Conservation (phyloP, 1,140 invertebrate species). For the Aphelenchoides fujianensis region DNA sequence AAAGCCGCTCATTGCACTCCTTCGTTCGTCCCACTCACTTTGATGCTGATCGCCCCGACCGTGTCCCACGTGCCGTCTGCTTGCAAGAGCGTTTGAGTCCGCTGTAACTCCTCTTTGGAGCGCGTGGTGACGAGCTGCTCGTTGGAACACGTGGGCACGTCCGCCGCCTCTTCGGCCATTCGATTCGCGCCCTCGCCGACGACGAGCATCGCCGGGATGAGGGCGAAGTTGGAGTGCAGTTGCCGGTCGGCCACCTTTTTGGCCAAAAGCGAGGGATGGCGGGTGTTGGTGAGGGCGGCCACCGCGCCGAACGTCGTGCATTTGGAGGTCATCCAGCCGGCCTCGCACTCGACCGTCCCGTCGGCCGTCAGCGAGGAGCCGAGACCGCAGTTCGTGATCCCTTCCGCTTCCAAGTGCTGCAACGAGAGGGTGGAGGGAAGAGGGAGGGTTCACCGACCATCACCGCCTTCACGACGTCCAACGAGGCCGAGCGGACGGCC, state of each 20-base stretch:
- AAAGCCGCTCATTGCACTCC: no score
- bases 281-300: slow-evolving; percentile 23
- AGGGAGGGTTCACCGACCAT: slow-evolving; percentile 20
- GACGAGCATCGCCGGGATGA: slow-evolving; percentile 20
- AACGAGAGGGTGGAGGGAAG: not conserved
- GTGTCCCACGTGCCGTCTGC: slow-evolving; percentile 35
- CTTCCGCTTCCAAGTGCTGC: slow-evolving; percentile 35
- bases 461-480: slow-evolving; percentile 26
- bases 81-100: no score
- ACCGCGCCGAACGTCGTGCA: slow-evolving; percentile 42
- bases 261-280: slow-evolving; percentile 18
- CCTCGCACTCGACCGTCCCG: slow-evolving; percentile 47
- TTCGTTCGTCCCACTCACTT: no score
- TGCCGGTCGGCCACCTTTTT: slow-evolving; percentile 23
- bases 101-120: slow-evolving; percentile 19
- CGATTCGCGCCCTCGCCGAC: slow-evolving; percentile 38
- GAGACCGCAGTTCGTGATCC: slow-evolving; percentile 36
- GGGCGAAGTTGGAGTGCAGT: not conserved
- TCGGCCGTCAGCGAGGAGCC: slow-evolving; percentile 41
- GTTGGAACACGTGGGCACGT: slow-evolving; percentile 26
- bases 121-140: slow-evolving; percentile 21
- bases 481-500: slow-evolving; percentile 17
- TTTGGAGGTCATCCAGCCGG: slow-evolving; percentile 36
- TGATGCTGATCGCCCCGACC: slow-evolving; percentile 38
- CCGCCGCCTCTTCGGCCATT: slow-evolving; percentile 15